These are phyloP conservation scores for Gracilinanus agilis DNA, from an alignment of 2,113 vertebrate genomes.

Conservation along the genomic window DNA sequence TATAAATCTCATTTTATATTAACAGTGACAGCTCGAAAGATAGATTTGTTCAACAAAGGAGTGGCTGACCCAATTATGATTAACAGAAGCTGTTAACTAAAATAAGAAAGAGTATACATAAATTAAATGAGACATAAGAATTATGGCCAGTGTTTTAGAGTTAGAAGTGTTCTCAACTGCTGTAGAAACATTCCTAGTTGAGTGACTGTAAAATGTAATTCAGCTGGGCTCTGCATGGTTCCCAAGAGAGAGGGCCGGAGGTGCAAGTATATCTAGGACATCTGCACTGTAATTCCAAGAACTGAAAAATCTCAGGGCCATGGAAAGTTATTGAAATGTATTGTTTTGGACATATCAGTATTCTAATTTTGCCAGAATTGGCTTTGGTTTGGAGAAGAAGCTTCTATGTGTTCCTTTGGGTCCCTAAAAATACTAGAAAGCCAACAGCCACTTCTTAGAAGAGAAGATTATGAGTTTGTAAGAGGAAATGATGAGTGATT, in stretches of 20 bases:
- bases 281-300: neutral
- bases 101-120: constrained; percentile 34
- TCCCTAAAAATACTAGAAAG: neutral
- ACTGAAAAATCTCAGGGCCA: neutral
- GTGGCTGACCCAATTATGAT: constrained; percentile 58
- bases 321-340: neutral
- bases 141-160: neutral
- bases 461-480: neutral
- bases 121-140: constrained; percentile 37
- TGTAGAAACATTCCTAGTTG: neutral
- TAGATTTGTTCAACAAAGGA: constrained; percentile 69
- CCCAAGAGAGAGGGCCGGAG: neutral
- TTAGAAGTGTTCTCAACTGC: neutral
- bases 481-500: neutral
- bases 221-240: neutral
- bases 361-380: neutral
- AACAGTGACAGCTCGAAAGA: constrained; percentile 61
- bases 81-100: constrained; percentile 64
- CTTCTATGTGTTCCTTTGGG: rapidly evolving
- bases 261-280: neutral
- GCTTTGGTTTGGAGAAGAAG: neutral
- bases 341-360: neutral
- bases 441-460: neutral
- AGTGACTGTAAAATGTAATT: neutral
- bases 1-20: constrained; percentile 61